Percentiles rank a stretch among this genome's conserved stretches.
These are phyloP conservation scores for Cyrtonyx montezumae DNA, from an alignment of 2,113 vertebrate species.

Conservation along the genomic window DNA sequence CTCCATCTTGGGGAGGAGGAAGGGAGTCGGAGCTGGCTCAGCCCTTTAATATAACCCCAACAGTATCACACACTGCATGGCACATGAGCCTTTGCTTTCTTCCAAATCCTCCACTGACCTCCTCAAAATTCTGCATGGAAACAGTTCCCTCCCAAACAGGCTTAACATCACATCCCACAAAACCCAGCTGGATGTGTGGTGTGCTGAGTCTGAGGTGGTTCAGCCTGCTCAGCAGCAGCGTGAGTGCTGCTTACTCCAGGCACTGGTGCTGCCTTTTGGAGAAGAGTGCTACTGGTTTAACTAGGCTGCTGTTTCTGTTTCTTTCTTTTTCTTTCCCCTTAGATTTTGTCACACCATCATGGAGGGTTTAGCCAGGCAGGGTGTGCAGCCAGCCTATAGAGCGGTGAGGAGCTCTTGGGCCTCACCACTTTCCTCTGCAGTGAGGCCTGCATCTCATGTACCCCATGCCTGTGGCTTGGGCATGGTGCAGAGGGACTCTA, in stretches of 20 bases:
- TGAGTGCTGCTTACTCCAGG: background rate
- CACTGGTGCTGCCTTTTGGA: background rate
- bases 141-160: background rate
- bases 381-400: background rate
- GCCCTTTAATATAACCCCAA: background rate
- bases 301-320: background rate
- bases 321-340: background rate
- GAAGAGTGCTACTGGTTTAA: background rate
- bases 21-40: background rate
- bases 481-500: background rate
- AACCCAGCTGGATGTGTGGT: background rate
- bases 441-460: background rate
- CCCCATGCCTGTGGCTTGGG: too few species aligned
- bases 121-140: background rate
- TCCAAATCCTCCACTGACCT: background rate
- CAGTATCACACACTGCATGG: background rate
- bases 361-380: background rate
- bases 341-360: fast-evolving
- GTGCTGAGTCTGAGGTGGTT: background rate
- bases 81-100: background rate
- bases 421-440: fast-evolving
- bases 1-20: slow-evolving; percentile 4
- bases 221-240: background rate
- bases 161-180: background rate
- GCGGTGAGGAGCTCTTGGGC: background rate